Percentiles rank a stretch among this genome's conserved stretches.
These are phyloP conservation scores for Whitmania pigra DNA, from an alignment of 1,140 invertebrate genomes.

Conservation along the genomic window DNA sequence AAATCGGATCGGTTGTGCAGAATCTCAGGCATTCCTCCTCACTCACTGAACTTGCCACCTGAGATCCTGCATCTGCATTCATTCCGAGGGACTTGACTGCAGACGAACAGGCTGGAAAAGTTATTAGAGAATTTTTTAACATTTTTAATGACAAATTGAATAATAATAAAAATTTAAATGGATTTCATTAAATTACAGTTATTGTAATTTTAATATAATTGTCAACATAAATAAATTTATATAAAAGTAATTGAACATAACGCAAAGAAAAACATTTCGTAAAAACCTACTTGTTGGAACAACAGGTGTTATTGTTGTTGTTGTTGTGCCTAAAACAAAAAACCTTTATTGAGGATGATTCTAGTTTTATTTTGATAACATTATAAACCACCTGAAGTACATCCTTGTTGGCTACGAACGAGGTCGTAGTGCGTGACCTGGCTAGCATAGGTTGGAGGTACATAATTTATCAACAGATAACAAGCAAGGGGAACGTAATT, in stretches of 20 bases:
- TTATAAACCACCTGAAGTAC: not conserved
- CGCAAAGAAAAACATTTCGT: not conserved
- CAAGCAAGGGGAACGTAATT: not conserved
- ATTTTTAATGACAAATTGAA: too few species aligned
- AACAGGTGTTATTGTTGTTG: not conserved
- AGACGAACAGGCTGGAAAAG: not conserved
- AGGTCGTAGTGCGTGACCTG: conserved; percentile 17
- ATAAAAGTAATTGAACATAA: too few species aligned
- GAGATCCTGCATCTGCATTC: not conserved
- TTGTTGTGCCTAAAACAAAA: not conserved
- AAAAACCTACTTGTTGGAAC: not conserved
- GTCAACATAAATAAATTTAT: too few species aligned
- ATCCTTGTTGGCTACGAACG: not conserved
- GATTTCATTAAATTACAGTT: too few species aligned
- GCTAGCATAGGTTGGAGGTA: not conserved
- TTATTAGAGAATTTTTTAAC: not conserved
- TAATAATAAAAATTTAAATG: too few species aligned
- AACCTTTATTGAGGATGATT: not conserved
- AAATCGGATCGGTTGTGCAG: not conserved
- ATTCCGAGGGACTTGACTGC: not conserved
- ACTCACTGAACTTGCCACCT: not conserved
- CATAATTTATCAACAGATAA: conserved; percentile 3
- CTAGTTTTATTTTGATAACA: not conserved
- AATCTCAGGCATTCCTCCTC: not conserved
- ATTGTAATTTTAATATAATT: too few species aligned